Conservation (phyloP, 2,797 vertebrate genomes). For the Lepilemur septentrionalis region DNA sequence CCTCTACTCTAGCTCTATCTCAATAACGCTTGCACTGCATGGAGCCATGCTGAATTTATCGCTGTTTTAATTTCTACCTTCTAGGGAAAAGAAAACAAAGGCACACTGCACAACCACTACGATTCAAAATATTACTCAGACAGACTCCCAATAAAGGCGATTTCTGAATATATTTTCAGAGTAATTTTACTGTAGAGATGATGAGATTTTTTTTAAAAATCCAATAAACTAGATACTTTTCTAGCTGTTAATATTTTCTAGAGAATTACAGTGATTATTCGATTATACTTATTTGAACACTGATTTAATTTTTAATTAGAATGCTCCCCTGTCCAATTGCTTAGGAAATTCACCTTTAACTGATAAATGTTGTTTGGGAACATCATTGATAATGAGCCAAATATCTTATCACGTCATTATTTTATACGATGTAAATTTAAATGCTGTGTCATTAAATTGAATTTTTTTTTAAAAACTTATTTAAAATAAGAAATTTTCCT, state of each 20-base stretch:
- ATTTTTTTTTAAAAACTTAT: conserved; percentile 33
- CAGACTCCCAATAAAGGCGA: conserved; percentile 2
- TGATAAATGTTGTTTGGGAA: conserved; percentile 75
- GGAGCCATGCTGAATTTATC: neutral
- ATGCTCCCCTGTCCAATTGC: conserved; percentile 76
- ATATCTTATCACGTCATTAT: conserved; percentile 62
- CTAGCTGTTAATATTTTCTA: conserved; percentile 58
- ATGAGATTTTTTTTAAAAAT: neutral
- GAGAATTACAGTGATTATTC: conserved; percentile 60
- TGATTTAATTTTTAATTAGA: conserved; percentile 83
- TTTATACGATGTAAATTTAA: conserved; percentile 66
- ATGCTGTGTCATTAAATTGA: conserved; percentile 73
- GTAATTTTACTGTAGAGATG: neutral
- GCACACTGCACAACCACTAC: neutral
- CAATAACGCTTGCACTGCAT: neutral
- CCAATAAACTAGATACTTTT: neutral
- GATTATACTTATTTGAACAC: conserved; percentile 76
- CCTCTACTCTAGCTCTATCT: neutral
- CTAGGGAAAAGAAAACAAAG: neutral
- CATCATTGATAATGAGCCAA: conserved; percentile 70
- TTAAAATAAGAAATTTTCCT: conserved; percentile 70
- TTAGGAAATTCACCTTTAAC: conserved; percentile 74
- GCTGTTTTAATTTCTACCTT: neutral
- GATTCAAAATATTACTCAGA: neutral
- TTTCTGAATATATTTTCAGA: conserved; percentile 44